These are phyloP conservation scores for Drosophila tani DNA, from an alignment of 1,140 invertebrate species.

Conservation along the genomic window DNA sequence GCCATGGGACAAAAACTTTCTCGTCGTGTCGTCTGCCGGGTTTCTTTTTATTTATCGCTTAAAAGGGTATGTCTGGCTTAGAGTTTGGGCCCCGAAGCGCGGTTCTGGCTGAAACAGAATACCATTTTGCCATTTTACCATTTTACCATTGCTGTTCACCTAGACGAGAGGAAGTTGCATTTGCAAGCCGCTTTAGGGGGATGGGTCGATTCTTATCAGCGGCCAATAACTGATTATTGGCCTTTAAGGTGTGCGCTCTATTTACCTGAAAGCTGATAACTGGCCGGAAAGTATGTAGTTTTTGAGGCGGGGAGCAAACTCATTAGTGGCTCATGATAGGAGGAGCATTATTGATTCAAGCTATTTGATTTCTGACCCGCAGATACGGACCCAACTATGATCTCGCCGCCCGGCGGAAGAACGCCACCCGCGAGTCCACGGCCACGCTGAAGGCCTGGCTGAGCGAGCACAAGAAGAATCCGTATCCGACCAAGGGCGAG, in stretches of 20 bases:
- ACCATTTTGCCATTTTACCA: slow-evolving; percentile 38
- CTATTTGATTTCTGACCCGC: slow-evolving; percentile 65
- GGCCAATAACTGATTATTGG: slow-evolving; percentile 39
- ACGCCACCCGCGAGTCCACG: slow-evolving; percentile 98
- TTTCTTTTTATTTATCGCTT: slow-evolving; percentile 68
- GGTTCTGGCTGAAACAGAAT: slow-evolving; percentile 55
- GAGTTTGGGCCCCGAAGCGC: slow-evolving; percentile 38
- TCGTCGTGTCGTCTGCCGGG: slow-evolving; percentile 53
- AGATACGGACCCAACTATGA: slow-evolving; percentile 97
- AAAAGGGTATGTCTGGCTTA: slow-evolving; percentile 60
- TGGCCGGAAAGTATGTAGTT: slow-evolving; percentile 25
- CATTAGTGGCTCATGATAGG: slow-evolving; percentile 33
- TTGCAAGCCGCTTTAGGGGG: slow-evolving; percentile 38
- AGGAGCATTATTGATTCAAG: slow-evolving; percentile 27
- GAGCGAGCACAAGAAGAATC: slow-evolving; percentile 98
- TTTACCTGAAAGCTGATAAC: slow-evolving; percentile 34
- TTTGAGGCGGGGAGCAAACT: slow-evolving; percentile 16
- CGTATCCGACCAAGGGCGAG: slow-evolving; percentile 97
- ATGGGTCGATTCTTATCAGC: slow-evolving; percentile 23
- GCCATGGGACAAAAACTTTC: slow-evolving; percentile 61
- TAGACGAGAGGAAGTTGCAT: slow-evolving; percentile 69
- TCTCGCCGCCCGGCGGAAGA: slow-evolving; percentile 96
- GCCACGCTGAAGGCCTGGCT: slow-evolving; percentile 98
- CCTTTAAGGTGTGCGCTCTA: slow-evolving; percentile 30
- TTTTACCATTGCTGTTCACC: slow-evolving; percentile 43